phyloP scores from a whole-genome alignment of 2,113 vertebrate genomes.

The Scolopax mira region DNA sequence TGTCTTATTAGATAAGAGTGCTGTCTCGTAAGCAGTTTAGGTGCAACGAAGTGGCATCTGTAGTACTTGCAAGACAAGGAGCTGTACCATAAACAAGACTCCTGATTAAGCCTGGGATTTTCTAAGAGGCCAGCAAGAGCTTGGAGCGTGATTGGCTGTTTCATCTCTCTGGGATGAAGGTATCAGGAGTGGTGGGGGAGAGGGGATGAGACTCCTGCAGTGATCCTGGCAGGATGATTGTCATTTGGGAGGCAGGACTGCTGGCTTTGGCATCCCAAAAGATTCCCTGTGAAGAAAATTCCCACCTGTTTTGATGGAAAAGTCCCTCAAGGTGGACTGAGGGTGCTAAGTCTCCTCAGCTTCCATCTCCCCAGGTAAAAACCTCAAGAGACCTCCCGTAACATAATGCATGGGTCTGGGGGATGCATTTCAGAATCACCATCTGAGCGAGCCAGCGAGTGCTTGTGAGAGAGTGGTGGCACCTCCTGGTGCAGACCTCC shows the following conservation, averaged over 20 bases:
- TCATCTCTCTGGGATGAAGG: neutral
- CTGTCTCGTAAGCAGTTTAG: conserved; percentile 71
- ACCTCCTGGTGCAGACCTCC: neutral
- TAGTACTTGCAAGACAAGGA: conserved; percentile 52
- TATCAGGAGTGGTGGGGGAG: neutral
- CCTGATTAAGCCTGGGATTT: conserved; percentile 55
- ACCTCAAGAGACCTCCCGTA: neutral
- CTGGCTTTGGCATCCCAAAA: neutral
- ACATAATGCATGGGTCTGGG: fast-evolving
- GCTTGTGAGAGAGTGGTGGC: neutral
- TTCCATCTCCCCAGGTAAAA: neutral
- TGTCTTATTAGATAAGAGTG: conserved; percentile 69
- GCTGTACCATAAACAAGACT: conserved; percentile 52
- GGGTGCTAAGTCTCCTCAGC: neutral
- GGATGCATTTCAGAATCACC: neutral
- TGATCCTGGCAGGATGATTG: neutral
- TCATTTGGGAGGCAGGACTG: neutral
- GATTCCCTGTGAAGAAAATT: neutral
- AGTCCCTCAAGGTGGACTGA: fast-evolving
- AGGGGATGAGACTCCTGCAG: neutral
- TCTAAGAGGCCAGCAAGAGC: conserved; percentile 10
- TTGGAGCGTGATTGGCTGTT: fast-evolving
- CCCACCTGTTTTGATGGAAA: neutral
- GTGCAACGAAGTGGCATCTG: conserved; percentile 64
- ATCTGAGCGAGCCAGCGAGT: fast-evolving